A percentile compares a stretch with the other conserved stretches of the same genome.
Evolutionary conservation across 2,888 invertebrate genomes (phyloP).

Genomic region (Tubulanus polymorphus): DNA sequence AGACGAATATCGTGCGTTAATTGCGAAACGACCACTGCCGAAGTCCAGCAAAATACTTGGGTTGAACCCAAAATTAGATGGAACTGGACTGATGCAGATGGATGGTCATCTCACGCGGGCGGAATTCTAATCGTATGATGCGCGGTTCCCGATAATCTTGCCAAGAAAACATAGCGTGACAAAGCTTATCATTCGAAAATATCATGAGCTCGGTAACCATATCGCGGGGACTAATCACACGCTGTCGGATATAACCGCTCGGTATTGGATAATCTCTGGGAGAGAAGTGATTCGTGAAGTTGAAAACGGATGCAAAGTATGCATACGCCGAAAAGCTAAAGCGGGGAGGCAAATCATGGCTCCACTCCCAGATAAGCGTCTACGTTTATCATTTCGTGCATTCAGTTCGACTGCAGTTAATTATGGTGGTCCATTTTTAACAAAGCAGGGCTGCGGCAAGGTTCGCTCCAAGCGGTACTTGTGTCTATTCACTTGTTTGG

Average conservation of each 20-base stretch:
- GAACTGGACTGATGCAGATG: neutral
- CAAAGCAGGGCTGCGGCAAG: constrained; percentile 4
- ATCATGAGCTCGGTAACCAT: constrained; percentile 4
- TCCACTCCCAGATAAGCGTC: constrained; percentile 9
- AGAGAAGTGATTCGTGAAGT: neutral
- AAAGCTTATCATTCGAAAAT: constrained; percentile 9
- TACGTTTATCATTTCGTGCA: constrained; percentile 2
- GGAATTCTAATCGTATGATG: constrained; percentile 14
- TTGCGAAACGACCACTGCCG: neutral
- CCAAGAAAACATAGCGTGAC: constrained; percentile 12
- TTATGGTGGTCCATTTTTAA: constrained; percentile 6
- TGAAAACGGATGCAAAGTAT: constrained; percentile 3
- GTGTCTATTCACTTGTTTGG: constrained; percentile 6
- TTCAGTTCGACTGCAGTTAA: constrained; percentile 5
- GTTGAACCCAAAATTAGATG: constrained; percentile 8
- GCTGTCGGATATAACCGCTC: constrained; percentile 5
- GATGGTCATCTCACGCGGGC: constrained; percentile 5
- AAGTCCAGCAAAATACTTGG: constrained; percentile 1
- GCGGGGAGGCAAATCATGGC: constrained; percentile 6
- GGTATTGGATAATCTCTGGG: constrained; percentile 16
- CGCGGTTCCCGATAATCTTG: constrained; percentile 15
- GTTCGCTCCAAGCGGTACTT: constrained; percentile 1
- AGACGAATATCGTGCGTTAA: constrained; percentile 6
- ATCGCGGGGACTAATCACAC: constrained; percentile 9
- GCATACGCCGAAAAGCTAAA: constrained; percentile 2